Percentiles rank a stretch among this genome's conserved stretches.
Evolutionary conservation across 2,888 invertebrate species (phyloP).

Genomic region (Epinotia brunnichana): DNA sequence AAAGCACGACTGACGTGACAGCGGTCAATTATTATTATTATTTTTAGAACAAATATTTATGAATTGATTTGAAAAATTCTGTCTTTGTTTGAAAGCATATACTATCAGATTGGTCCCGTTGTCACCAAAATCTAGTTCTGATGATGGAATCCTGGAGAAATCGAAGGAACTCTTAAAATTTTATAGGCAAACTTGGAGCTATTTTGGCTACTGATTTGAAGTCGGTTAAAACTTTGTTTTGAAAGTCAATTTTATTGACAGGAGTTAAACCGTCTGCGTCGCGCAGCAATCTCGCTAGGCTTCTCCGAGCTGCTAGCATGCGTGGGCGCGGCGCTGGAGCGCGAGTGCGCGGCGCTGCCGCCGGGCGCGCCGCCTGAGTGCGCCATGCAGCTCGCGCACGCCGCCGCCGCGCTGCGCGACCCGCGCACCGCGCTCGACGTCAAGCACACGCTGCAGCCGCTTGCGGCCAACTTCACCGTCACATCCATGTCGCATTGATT

Average conservation of each 20-base stretch:
- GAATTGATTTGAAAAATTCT: no score
- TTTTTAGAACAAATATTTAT: no score
- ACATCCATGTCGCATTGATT: slow-evolving; percentile 57
- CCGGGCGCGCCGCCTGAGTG: slow-evolving; percentile 92
- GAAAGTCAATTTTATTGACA: slow-evolving; percentile 63
- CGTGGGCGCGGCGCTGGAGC: slow-evolving; percentile 93
- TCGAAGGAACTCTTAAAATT: no score
- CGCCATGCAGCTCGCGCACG: slow-evolving; percentile 94
- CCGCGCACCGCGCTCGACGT: slow-evolving; percentile 83
- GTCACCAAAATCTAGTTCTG: no score
- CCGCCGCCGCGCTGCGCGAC: slow-evolving; percentile 91
- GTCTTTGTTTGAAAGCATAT: no score
- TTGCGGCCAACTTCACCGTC: slow-evolving; percentile 64
- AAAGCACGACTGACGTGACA: no score
- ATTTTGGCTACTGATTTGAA: no score
- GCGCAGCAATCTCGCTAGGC: slow-evolving; percentile 95
- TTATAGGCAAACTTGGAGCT: no score
- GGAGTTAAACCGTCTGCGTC: slow-evolving; percentile 95
- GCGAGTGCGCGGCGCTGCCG: slow-evolving; percentile 92
- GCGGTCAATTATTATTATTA: no score
- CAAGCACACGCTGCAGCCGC: slow-evolving; percentile 73
- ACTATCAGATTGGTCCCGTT: no score
- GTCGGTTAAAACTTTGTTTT: no score
- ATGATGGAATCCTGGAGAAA: no score
- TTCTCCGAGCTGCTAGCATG: slow-evolving; percentile 94